Conservation (phyloP, 1,140 invertebrate genomes). For the Neotoxoptera formosana region DNA sequence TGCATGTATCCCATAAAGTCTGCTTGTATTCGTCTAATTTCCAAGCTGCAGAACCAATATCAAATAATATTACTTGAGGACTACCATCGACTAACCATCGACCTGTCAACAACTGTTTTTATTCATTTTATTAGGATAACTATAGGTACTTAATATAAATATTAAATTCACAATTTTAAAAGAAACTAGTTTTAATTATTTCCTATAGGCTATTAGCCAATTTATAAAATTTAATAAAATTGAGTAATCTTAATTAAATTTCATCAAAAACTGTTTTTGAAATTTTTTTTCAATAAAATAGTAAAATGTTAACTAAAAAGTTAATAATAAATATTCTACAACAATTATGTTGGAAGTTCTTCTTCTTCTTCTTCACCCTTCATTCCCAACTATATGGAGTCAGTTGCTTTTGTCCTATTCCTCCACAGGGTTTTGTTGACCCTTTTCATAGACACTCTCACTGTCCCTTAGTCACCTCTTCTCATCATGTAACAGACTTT, state of each 20-base stretch:
- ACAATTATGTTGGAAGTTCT: neutral
- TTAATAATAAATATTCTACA: neutral
- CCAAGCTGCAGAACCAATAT: slow-evolving; percentile 95
- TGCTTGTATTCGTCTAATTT: slow-evolving; percentile 96
- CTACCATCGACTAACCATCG: slow-evolving; percentile 99
- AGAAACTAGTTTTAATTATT: neutral
- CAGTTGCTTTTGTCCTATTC: no score
- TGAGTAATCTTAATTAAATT: neutral
- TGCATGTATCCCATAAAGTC: slow-evolving; percentile 86
- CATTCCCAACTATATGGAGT: neutral
- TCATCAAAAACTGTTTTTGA: neutral
- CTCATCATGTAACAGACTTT: no score
- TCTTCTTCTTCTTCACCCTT: neutral
- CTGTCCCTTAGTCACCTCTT: no score
- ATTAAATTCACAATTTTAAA: neutral
- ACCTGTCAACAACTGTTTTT: slow-evolving; percentile 81
- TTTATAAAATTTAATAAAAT: neutral
- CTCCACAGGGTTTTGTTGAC: no score
- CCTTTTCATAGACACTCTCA: no score
- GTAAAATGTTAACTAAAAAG: neutral
- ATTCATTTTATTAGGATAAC: slow-evolving; percentile 22
- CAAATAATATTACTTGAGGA: slow-evolving; percentile 97
- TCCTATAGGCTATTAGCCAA: neutral
- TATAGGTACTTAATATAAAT: neutral
- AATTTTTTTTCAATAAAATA: no score